Evolutionary conservation across 2,113 vertebrate species (phyloP).

Genomic region (Spermophilus dauricus): DNA sequence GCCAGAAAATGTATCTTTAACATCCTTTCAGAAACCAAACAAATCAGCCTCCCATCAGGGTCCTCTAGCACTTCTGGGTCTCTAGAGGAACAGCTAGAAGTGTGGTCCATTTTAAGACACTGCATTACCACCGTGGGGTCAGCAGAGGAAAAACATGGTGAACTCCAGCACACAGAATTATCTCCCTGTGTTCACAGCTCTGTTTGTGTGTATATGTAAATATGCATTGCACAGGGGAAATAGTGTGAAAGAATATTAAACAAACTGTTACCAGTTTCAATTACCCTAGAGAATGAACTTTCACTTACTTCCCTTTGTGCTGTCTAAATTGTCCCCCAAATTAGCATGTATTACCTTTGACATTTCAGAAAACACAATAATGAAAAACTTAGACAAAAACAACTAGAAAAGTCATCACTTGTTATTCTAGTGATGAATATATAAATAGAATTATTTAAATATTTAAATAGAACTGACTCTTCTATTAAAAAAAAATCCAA

Average conservation of each 20-base stretch:
- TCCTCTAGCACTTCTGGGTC: background rate
- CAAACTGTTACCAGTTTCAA: background rate
- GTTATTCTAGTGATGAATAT: background rate
- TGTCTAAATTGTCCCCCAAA: background rate
- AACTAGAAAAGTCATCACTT: background rate
- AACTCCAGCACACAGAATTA: background rate
- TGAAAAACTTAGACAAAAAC: background rate
- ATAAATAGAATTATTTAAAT: too few relatives aligned
- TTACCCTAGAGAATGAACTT: background rate
- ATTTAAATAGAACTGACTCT: background rate
- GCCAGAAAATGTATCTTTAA: background rate
- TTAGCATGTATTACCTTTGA: background rate
- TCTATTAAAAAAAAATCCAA: background rate
- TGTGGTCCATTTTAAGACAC: background rate
- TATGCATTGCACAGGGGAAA: background rate
- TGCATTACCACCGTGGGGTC: background rate
- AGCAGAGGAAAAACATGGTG: background rate
- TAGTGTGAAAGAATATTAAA: background rate
- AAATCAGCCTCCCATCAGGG: background rate
- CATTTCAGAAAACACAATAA: background rate
- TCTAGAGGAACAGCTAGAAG: background rate
- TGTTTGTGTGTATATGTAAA: background rate
- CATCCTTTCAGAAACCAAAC: constrained; percentile 41
- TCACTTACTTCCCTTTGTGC: background rate
- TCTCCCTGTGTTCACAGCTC: background rate